phyloP scores from a whole-genome alignment of 2,888 invertebrate species.

The Troides helena region DNA sequence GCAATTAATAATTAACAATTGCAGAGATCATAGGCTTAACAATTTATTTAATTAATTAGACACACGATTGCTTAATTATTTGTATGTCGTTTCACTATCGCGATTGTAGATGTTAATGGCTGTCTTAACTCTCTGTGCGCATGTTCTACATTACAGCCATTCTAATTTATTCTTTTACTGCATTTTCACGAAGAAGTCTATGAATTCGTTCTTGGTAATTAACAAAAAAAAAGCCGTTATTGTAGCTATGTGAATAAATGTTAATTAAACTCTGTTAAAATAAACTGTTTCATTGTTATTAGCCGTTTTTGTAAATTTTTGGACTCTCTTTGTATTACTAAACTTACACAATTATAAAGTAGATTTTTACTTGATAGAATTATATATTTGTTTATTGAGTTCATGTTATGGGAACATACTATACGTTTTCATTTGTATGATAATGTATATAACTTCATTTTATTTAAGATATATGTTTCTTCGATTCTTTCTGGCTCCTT shows the following conservation, averaged over 20 bases:
- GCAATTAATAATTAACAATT: constrained; percentile 48
- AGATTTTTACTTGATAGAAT: too few relatives aligned
- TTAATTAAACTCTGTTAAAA: constrained; percentile 1
- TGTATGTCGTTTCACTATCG: background rate
- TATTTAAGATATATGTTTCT: too few relatives aligned
- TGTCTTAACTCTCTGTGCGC: constrained; percentile 19
- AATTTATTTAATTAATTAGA: constrained; percentile 29
- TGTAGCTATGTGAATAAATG: constrained; percentile 1
- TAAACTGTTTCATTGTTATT: background rate
- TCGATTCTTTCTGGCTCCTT: too few relatives aligned
- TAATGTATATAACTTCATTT: too few relatives aligned
- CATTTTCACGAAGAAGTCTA: constrained; percentile 24
- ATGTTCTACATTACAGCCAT: constrained; percentile 18
- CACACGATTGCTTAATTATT: constrained; percentile 22
- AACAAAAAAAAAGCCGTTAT: constrained; percentile 2
- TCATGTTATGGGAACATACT: too few relatives aligned
- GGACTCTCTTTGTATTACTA: too few relatives aligned
- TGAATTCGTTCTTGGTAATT: constrained; percentile 19
- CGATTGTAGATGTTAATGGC: constrained; percentile 11
- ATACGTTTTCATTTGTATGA: too few relatives aligned
- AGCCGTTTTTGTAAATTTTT: too few relatives aligned
- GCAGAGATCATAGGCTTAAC: constrained; percentile 35
- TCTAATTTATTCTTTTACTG: constrained; percentile 6
- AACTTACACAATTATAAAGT: too few relatives aligned
- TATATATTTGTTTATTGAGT: too few relatives aligned